Evolutionary conservation across 1,140 invertebrate genomes (phyloP).

Genomic region (Cardiocondyla obscurior): DNA sequence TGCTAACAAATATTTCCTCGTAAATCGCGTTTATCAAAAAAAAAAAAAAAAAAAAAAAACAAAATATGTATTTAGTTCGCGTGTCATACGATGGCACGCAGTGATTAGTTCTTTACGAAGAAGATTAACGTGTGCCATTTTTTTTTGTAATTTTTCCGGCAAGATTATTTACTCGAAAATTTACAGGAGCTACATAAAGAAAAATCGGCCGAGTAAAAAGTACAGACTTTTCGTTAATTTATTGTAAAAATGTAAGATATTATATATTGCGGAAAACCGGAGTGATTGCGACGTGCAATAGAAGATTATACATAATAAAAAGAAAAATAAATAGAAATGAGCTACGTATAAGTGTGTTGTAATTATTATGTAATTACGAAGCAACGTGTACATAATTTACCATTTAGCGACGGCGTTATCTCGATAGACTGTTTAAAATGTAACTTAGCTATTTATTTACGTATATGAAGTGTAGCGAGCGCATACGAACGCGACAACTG

Average conservation of each 20-base stretch:
- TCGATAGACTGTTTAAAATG: slow-evolving; percentile 83
- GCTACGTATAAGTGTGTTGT: slow-evolving; percentile 71
- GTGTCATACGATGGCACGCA: slow-evolving; percentile 9
- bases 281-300: slow-evolving; percentile 82
- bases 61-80: neutral
- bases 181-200: neutral
- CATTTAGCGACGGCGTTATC: slow-evolving; percentile 76
- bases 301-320: slow-evolving; percentile 73
- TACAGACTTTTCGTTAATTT: slow-evolving; percentile 76
- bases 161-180: slow-evolving; percentile 9
- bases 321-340: slow-evolving; percentile 64
- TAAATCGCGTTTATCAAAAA: neutral
- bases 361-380: slow-evolving; percentile 63
- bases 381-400: slow-evolving; percentile 80
- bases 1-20: neutral
- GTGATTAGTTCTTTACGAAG: slow-evolving; percentile 27
- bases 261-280: slow-evolving; percentile 59
- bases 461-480: slow-evolving; percentile 63
- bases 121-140: slow-evolving; percentile 65
- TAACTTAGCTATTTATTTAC: slow-evolving; percentile 85
- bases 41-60: slow-evolving; percentile 26
- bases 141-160: slow-evolving; percentile 62
- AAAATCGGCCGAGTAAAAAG: slow-evolving; percentile 2
- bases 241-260: slow-evolving; percentile 83
- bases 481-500: slow-evolving; percentile 65